These are phyloP conservation scores for Cebidichthys violaceus DNA, from an alignment of 2,113 vertebrate genomes.

Conservation along the genomic window DNA sequence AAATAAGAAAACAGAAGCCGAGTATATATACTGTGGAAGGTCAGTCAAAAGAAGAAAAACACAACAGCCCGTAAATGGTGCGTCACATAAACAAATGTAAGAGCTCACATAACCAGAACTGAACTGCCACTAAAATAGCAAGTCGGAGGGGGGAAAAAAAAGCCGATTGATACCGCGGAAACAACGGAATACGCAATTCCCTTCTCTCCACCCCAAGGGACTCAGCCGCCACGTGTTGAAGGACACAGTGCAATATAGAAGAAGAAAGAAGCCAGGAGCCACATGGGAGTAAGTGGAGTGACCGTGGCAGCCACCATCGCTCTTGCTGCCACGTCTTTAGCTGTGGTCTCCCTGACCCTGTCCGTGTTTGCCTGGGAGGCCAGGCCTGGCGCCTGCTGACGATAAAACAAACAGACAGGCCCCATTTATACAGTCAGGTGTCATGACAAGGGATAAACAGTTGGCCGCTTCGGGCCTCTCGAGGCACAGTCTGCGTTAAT, in stretches of 20 bases:
- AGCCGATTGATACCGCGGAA: constrained; percentile 44
- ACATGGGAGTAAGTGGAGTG: constrained; percentile 79
- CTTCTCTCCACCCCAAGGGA: constrained; percentile 60
- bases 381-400: constrained; percentile 64
- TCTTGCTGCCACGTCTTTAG: constrained; percentile 77
- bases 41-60: constrained; percentile 25
- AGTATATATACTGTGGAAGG: constrained; percentile 9
- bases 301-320: constrained; percentile 76
- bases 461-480: constrained; percentile 51
- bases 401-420: constrained; percentile 81
- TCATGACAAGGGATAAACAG: constrained; percentile 80
- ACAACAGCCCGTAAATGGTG: constrained; percentile 21
- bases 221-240: constrained; percentile 52
- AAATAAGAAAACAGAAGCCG: background rate
- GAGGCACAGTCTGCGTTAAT: constrained; percentile 63
- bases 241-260: constrained; percentile 51
- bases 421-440: constrained; percentile 83
- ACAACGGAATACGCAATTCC: constrained; percentile 60
- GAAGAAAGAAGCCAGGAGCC: constrained; percentile 61
- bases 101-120: constrained; percentile 49
- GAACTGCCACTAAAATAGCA: constrained; percentile 52
- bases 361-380: constrained; percentile 77
- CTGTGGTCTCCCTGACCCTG: constrained; percentile 74
- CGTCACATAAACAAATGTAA: constrained; percentile 63
- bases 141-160: constrained; percentile 12